A percentile compares a stretch with the other conserved stretches of the same genome.
Conservation (phyloP, 2,888 invertebrate genomes). For the Lasioglossum figueresi region DNA sequence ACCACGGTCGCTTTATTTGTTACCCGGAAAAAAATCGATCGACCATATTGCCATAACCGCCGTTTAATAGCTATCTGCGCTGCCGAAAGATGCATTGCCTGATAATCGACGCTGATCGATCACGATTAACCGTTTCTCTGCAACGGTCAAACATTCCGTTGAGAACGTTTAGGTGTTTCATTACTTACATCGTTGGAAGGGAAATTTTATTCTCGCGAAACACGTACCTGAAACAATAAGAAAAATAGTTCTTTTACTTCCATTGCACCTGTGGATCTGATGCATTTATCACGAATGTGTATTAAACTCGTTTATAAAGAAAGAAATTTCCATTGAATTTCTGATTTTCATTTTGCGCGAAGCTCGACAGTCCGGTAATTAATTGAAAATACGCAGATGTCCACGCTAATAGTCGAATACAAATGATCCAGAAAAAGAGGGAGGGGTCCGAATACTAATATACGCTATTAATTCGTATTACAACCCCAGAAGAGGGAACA, state of each 20-base stretch:
- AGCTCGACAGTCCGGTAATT: background rate
- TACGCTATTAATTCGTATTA: slow-evolving; percentile 5
- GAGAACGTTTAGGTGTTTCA: background rate
- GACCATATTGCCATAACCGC: slow-evolving; percentile 46
- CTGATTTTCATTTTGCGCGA: background rate
- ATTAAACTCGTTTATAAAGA: background rate
- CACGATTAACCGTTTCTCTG: background rate
- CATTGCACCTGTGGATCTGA: background rate
- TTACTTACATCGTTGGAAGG: background rate
- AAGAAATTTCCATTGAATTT: background rate
- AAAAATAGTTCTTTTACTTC: background rate
- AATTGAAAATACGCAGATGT: background rate
- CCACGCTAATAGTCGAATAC: background rate
- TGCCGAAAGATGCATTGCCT: background rate
- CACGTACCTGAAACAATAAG: background rate
- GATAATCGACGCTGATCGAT: slow-evolving; percentile 13
- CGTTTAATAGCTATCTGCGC: slow-evolving; percentile 48
- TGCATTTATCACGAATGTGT: no score
- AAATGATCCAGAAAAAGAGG: background rate
- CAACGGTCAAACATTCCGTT: background rate
- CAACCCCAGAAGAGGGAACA: background rate
- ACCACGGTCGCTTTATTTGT: slow-evolving; percentile 55
- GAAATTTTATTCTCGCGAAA: background rate
- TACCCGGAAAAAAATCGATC: slow-evolving; percentile 62
- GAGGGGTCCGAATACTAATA: background rate